Percentiles rank a stretch among this genome's conserved stretches.
These are phyloP conservation scores for Micrastur ruficollis DNA, from an alignment of 2,797 vertebrate species.

Conservation along the genomic window DNA sequence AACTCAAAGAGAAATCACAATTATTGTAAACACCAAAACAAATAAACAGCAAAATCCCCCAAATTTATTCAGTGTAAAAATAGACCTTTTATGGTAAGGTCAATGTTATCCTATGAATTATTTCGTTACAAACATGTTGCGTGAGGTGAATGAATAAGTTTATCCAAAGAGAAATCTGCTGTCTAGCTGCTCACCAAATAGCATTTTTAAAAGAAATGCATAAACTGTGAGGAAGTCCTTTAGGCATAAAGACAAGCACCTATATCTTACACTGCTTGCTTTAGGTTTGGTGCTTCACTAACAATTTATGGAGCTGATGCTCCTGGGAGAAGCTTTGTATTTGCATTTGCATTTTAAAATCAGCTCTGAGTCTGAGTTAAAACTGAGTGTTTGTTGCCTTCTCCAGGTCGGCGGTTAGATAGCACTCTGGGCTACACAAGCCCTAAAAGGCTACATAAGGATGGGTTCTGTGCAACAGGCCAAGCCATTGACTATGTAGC, in stretches of 20 bases:
- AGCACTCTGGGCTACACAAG: not conserved
- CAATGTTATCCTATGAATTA: not conserved
- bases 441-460: not conserved
- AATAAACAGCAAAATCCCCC: not conserved
- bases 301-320: constrained; percentile 1
- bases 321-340: not conserved
- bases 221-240: not conserved
- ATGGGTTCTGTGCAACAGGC: not conserved
- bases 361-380: not conserved
- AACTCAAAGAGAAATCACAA: not conserved
- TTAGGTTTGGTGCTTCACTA: constrained; percentile 36
- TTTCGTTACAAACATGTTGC: not conserved
- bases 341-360: not conserved
- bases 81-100: not conserved
- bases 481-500: not conserved
- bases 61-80: not conserved
- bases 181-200: not conserved
- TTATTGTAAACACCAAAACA: not conserved
- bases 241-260: not conserved
- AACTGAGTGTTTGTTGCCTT: not conserved
- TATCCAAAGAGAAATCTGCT: not conserved
- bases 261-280: constrained; percentile 28
- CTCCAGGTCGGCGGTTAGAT: not conserved
- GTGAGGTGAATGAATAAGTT: not conserved
- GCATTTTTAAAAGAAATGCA: not conserved